Base-by-base conservation (phyloP, 2,888 invertebrate genomes). In the Notodonta ziczac region DNA sequence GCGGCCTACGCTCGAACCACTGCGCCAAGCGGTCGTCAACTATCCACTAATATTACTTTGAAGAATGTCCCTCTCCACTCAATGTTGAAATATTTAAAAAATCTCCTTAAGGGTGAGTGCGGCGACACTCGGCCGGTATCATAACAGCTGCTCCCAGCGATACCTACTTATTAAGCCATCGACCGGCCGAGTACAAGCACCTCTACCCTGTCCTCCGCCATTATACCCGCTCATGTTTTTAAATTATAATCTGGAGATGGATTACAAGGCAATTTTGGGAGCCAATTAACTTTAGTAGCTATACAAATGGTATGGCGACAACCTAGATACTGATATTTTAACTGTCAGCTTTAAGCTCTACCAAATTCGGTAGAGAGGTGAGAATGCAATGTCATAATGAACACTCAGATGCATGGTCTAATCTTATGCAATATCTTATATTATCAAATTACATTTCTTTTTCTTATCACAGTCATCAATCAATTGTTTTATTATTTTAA, bases 81-180 rank as follows among this genome's bases (percentile, higher is more conserved):
- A 64, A 59, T 57, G 35, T 61, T 44, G 61, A 64, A 58, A 39
- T 13, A 24, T 60, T 70, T 6, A 77, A 84, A 87, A 89, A 88
- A 85, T 80, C 74, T 82, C 78, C 85, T 87, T 88, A 86, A 87
- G 88, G 88, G 86, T 86, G 91, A 91, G 85, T 88, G 89, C 88
- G 86, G 89, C 87, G 89, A 89, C 91, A 91, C 89, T 87, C 85
- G 88, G 85, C 84, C 87, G 90, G 90, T 91, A 90, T 91, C 91
- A 91, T 89, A 91, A 88, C 91, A 93, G 93, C 92, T 93, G 93
- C 88, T 89, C 82, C 91, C 85, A 85, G 82, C 86, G 91, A 93
- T 93, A 91, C 92, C 89, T 88, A 87, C 89, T 90, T 91, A 92
- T 91, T 92, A 92, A 91, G 90, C 85, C 86, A 87, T 87, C 89